Base-by-base conservation (phyloP, 2,797 vertebrate species). In the Sylvia borin region DNA sequence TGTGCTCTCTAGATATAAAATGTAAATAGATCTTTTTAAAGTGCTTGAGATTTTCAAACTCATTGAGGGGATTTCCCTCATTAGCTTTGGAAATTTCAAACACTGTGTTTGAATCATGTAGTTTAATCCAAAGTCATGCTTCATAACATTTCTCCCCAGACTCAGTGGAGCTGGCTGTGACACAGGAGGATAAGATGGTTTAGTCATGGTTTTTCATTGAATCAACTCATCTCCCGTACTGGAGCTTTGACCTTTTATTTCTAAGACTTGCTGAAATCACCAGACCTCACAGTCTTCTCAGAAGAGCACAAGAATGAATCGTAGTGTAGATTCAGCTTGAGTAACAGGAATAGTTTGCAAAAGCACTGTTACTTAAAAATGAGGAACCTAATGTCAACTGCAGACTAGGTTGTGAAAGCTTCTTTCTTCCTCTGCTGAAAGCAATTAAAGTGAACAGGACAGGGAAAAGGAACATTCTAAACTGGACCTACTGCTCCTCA, bases 61-160 rank as follows among this genome's bases (percentile, higher is more conserved):
- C 21, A 57, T 58, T 38, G 55, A 91, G 93, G 92, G 91, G 34
- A 93, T 96, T 97, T 95, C 90, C 95, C 90, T 79, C 66, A 45
- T 85, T 80, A 93, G 73, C 48, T 87, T 90, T 76, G 74, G 91
- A 95, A 88, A 82, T 77, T 36, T 95, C 38, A 84, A 21, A 17
- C 22, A 68, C 26, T 2, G 2, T 85, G n/a, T 38, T 82, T 57
- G 67, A 88, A 91, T 92, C 42, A 64, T 47, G 25, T 16, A 48
- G 40, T 60, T 25, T 92, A 73, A 89, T 68, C 51, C 55, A 68
- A 95, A 94, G 67, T 64, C 62, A 60, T 45, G 47, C 40, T 80
- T 77, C 3, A 0, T 58, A 77, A 83, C 6, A 4, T 82, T 91
- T 80, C 70, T 82, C 14, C 43, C 24, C 48, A 84, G 58, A 81